Conservation (phyloP, 2,797 vertebrate species). For the Momotus momota region DNA sequence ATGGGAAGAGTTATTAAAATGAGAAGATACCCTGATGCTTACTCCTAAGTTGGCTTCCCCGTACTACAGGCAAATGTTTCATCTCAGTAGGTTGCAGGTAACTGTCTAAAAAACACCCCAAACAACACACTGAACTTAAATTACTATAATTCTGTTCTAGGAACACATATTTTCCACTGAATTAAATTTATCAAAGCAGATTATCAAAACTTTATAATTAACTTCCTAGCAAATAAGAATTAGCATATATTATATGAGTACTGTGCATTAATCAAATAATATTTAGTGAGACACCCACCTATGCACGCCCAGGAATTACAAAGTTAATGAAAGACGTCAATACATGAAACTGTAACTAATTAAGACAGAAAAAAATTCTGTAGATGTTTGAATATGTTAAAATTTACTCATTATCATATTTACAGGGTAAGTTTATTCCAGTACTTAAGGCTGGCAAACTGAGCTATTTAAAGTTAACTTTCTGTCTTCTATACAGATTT, state of each 20-base stretch:
- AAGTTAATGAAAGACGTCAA: slow-evolving; percentile 70
- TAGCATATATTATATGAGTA: slow-evolving; percentile 70
- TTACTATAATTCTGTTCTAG: slow-evolving; percentile 26
- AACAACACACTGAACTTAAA: background rate
- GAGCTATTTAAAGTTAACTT: slow-evolving; percentile 10
- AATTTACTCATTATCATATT: slow-evolving; percentile 64
- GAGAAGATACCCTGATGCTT: background rate
- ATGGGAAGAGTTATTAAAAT: background rate
- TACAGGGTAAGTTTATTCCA: slow-evolving; percentile 18
- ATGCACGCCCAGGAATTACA: slow-evolving; percentile 66
- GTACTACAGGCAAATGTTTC: background rate
- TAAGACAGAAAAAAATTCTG: slow-evolving; percentile 58
- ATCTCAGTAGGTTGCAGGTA: background rate
- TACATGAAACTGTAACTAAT: slow-evolving; percentile 72
- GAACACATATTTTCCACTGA: slow-evolving; percentile 55
- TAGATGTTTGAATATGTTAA: slow-evolving; percentile 54
- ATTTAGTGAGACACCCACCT: slow-evolving; percentile 65
- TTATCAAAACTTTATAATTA: slow-evolving; percentile 74
- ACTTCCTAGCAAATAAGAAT: slow-evolving; percentile 70
- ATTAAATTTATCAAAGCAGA: slow-evolving; percentile 69
- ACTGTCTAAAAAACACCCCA: background rate
- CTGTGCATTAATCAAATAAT: slow-evolving; percentile 50
- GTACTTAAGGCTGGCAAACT: background rate
- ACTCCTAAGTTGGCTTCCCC: background rate
- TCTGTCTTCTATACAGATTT: background rate